Conservation (phyloP, 2,888 invertebrate species). For the Acanthosepion pharaonis region DNA sequence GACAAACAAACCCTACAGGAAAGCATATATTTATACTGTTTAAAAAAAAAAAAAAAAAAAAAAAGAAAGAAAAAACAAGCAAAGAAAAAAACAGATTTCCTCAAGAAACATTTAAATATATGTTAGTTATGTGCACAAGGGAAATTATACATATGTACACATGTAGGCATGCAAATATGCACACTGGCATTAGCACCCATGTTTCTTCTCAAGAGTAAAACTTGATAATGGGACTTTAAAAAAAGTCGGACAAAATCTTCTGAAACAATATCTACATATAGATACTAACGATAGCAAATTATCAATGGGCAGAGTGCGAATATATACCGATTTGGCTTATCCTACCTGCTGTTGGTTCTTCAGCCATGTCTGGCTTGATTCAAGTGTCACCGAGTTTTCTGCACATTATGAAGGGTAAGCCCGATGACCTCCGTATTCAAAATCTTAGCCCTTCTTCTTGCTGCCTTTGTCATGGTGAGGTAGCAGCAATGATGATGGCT, state of each 20-base stretch:
- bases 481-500: neutral
- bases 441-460: slow-evolving; percentile 44
- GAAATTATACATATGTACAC: neutral
- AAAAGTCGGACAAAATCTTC: neutral
- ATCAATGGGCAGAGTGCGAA: neutral
- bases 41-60: too few species aligned
- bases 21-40: neutral
- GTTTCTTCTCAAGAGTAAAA: neutral
- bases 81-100: neutral
- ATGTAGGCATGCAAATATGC: neutral
- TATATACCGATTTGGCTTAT: neutral
- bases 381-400: slow-evolving; percentile 44
- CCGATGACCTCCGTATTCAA: slow-evolving; percentile 1
- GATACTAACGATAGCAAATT: neutral
- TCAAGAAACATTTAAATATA: neutral
- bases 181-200: neutral
- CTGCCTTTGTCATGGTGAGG: slow-evolving; percentile 33
- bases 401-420: slow-evolving; percentile 37
- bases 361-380: slow-evolving; percentile 24
- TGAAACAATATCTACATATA: neutral
- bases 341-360: slow-evolving; percentile 41
- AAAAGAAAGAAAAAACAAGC: too few species aligned
- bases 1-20: slow-evolving; percentile 22
- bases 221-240: neutral
- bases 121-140: neutral